Evolutionary conservation across 2,113 vertebrate genomes (phyloP), one percentile per base, ranked within the genome.

Genomic region (Callipepla squamata): DNA sequence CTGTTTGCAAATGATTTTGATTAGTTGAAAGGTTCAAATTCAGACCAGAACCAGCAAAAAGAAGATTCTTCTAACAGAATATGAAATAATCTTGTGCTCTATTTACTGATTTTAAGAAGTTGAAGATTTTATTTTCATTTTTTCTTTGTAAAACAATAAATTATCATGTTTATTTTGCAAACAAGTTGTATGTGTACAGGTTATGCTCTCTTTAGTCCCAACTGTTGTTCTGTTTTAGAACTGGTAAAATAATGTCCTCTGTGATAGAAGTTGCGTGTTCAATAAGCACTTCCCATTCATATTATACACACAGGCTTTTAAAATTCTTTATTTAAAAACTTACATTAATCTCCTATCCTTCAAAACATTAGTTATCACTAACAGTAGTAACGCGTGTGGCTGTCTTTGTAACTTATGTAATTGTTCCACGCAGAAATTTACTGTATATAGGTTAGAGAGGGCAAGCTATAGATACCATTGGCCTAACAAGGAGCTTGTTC

Each of bases 301-400:
- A 59, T 83, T 63, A 28, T 51, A 8, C 79, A 72, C 8, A 40
- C 6, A 61, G 6, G 6, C 75, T 67, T 87, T 81, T 66, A 13
- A 67, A 83, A 83, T 53, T 42, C 13, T 72, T 78, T 34, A 59
- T 80, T 93, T 94, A 26, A 92, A 57, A 93, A 72, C 16, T 61
- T 5, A 65, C 75, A 76, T 93, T 82, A 87, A 51, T 62, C 4
- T 77, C 85, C 65, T n/a, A 11, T 66, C 21, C 42, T 92, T 80
- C 38, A 17, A 70, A 38, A 44, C 5, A 80, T 42, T 80, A 28
- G 5, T 55, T 90, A 45, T 92, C 48, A 44, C 17, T 82, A 70
- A 42, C 30, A 14, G 1, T 50, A 73, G 5, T 67, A 85, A 57
- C 17, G 44, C 8, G 76, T 82, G 30, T 0, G 4, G 18, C 22